A percentile compares a stretch with the other conserved stretches of the same genome.
Evolutionary conservation across 2,113 vertebrate genomes (phyloP).

Genomic region (Phasianus colchicus): DNA sequence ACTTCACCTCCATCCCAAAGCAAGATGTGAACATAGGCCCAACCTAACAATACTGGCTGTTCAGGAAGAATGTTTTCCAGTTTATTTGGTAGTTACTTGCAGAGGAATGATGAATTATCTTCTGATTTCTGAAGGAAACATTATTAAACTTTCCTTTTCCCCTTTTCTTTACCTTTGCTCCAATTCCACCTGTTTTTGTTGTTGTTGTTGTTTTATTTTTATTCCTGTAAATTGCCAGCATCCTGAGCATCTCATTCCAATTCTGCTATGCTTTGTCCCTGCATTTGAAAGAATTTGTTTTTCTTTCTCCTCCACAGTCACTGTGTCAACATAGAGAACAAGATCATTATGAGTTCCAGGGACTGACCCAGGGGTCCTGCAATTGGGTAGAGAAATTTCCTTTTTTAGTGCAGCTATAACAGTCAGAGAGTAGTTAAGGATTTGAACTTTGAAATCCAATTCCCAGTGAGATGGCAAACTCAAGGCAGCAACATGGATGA

Average conservation of each 20-base stretch:
- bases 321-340: neutral
- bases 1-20: neutral
- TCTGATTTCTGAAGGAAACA: neutral
- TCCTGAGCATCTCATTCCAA: neutral
- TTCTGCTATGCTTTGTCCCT: neutral
- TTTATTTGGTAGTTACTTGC: neutral
- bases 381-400: neutral
- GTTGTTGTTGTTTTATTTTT: neutral
- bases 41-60: neutral
- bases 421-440: neutral
- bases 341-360: neutral
- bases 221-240: neutral
- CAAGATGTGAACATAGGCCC: neutral
- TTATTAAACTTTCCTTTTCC: neutral
- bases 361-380: neutral
- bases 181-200: neutral
- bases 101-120: neutral
- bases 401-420: neutral
- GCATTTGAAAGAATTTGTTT: neutral
- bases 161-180: neutral
- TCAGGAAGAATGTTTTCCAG: neutral
- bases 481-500: neutral
- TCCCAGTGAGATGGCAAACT: neutral
- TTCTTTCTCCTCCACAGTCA: neutral
- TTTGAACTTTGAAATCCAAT: neutral